Evolutionary conservation across 2,888 invertebrate genomes (phyloP).

Genomic region (Lasioglossum leucozonium): DNA sequence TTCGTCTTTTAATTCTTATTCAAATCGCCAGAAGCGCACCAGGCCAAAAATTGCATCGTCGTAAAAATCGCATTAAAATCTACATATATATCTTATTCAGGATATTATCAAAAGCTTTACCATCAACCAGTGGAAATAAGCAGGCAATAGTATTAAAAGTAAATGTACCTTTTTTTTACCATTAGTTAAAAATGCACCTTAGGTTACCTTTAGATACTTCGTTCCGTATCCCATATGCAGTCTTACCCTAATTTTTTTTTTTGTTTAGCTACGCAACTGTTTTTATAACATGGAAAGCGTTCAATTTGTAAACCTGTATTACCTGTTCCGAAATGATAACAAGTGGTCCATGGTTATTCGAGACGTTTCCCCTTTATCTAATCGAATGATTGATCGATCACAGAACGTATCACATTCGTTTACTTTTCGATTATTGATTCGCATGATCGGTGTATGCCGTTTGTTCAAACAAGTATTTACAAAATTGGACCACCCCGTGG

Average conservation of each 20-base stretch:
- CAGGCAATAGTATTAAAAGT: conserved; percentile 74
- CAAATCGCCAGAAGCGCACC: conserved; percentile 77
- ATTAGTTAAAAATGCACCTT: conserved; percentile 80
- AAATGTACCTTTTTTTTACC: conserved; percentile 55
- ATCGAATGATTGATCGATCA: conserved; percentile 46
- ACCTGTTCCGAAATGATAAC: conserved; percentile 30
- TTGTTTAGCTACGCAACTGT: conserved; percentile 53
- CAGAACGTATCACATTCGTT: conserved; percentile 52
- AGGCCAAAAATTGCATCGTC: conserved; percentile 63
- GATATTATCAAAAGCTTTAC: conserved; percentile 73
- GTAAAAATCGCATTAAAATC: conserved; percentile 68
- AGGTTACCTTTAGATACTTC: conserved; percentile 76
- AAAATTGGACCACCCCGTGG: conserved; percentile 48
- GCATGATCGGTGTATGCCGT: not conserved
- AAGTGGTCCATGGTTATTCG: conserved; percentile 38
- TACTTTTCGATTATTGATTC: conserved; percentile 26
- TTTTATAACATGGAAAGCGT: conserved; percentile 31
- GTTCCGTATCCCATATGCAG: conserved; percentile 77
- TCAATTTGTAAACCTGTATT: conserved; percentile 36
- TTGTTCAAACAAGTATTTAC: conserved; percentile 46
- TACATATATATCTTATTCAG: conserved; percentile 63
- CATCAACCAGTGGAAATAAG: conserved; percentile 76
- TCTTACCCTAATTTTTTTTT: conserved; percentile 75
- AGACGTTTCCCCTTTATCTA: conserved; percentile 32
- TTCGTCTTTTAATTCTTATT: conserved; percentile 64